phyloP scores from a whole-genome alignment of 2,888 invertebrate genomes.

The Acanthosepion lycidas region DNA sequence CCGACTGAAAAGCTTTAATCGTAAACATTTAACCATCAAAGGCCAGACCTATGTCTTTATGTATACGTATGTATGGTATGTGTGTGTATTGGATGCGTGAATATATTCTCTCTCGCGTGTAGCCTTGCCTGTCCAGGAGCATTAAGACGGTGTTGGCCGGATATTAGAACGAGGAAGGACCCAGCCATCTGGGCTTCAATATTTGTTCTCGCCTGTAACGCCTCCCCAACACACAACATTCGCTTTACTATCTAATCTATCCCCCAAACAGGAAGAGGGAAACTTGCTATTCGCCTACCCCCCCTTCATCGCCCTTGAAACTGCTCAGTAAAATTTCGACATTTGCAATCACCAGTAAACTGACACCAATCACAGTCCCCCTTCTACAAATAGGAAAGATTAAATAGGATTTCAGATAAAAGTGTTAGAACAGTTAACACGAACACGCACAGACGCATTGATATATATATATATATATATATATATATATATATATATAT shows the following conservation, averaged over 20 bases:
- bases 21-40: too few relatives aligned
- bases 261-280: background rate
- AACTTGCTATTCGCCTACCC: background rate
- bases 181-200: background rate
- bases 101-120: background rate
- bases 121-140: background rate
- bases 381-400: background rate
- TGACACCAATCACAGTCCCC: background rate
- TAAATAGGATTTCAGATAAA: background rate
- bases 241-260: background rate
- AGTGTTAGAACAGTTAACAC: background rate
- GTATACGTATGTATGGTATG: background rate
- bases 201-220: background rate
- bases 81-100: background rate
- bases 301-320: background rate
- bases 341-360: background rate
- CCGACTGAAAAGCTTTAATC: too few relatives aligned
- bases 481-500: too few relatives aligned
- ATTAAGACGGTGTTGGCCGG: background rate
- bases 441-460: too few relatives aligned
- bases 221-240: background rate
- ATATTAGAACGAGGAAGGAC: slow-evolving; percentile 6
- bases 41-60: too few relatives aligned
- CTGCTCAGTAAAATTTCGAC: background rate
- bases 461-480: too few relatives aligned